Evolutionary conservation across 2,797 vertebrate species (phyloP), one percentile per base, ranked within the genome.

Genomic region (Lepilemur septentrionalis): DNA sequence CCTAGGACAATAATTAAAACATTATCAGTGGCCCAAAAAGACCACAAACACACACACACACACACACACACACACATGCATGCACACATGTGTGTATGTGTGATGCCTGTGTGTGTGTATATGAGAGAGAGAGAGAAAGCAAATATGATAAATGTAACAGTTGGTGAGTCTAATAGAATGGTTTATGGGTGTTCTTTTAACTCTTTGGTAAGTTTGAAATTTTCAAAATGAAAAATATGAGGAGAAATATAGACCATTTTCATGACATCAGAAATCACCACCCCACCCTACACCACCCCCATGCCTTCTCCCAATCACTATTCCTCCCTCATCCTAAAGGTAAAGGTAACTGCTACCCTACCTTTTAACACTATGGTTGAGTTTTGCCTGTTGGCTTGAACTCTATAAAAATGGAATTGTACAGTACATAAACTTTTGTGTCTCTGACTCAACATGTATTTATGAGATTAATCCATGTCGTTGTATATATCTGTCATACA

Each of bases 1-100:
- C 67, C 55, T 88, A 93, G 70, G 43, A 88, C 55, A 89, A 95
- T 82, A 92, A 93, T 61, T 85, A 79, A 95, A 93, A 91, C 12
- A 38, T 76, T 67, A 72, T 55, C 41, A 18, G 12, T 79, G 69
- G 50, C 78, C 23, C 25, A 6, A 25, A 79, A 82, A 63, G 28
- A 84, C 61, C 25, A 8, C 46, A 25, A 4, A 30, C 38, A 7
- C 8, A 5, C 2, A 23, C 23, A 30, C 12, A 15, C 13, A 30
- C 41, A 28, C 38, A 8, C 41, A 72, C n/a, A 28, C 4, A 18
- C 4, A 10, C 12, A 2, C 17, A 18, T 30, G 30, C 7, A 22
- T 22, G 9, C 11, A 35, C 7, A 35, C 17, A 14, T 57, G 22
- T 57, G 23, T 25, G 22, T 55, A 4, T 23, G 5, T 73, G 41